A percentile compares a stretch with the other conserved stretches of the same genome.
phyloP scores from a whole-genome alignment of 2,888 invertebrate species.

The Pristionchus arcanus region DNA sequence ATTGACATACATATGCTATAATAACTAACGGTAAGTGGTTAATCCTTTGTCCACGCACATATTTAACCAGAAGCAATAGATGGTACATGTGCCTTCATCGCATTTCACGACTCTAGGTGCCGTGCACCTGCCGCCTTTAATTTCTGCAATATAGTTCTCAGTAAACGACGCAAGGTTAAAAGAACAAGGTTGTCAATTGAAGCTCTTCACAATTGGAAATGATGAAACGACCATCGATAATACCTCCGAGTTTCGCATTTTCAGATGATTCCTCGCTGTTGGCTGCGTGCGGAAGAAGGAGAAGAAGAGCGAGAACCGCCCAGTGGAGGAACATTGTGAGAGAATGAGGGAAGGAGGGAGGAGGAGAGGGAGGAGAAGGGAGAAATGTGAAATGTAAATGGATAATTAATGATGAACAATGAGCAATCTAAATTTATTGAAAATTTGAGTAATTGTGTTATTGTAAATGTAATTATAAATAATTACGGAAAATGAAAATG shows the following conservation, averaged over 20 bases:
- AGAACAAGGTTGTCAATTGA: too few relatives aligned
- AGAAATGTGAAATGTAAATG: neutral
- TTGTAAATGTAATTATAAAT: too few relatives aligned
- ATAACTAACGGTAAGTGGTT: too few relatives aligned
- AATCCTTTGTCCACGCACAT: neutral
- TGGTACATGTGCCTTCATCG: neutral
- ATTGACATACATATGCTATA: too few relatives aligned
- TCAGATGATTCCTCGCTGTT: neutral
- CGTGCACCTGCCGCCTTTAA: neutral
- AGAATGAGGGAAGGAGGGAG: neutral
- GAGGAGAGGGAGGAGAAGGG: neutral
- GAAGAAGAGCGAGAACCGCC: slow-evolving; percentile 33
- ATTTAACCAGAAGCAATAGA: neutral
- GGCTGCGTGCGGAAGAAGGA: slow-evolving; percentile 1
- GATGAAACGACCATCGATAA: too few relatives aligned
- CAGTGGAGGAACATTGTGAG: neutral
- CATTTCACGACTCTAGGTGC: neutral
- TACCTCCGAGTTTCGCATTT: neutral
- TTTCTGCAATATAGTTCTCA: neutral
- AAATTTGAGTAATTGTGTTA: too few relatives aligned
- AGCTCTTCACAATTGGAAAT: too few relatives aligned
- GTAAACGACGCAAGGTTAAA: too few relatives aligned
- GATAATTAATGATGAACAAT: neutral
- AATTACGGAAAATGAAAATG: too few relatives aligned
- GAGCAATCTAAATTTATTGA: neutral